Evolutionary conservation across 2,888 invertebrate species (phyloP).

Genomic region (Polyploca ridens): DNA sequence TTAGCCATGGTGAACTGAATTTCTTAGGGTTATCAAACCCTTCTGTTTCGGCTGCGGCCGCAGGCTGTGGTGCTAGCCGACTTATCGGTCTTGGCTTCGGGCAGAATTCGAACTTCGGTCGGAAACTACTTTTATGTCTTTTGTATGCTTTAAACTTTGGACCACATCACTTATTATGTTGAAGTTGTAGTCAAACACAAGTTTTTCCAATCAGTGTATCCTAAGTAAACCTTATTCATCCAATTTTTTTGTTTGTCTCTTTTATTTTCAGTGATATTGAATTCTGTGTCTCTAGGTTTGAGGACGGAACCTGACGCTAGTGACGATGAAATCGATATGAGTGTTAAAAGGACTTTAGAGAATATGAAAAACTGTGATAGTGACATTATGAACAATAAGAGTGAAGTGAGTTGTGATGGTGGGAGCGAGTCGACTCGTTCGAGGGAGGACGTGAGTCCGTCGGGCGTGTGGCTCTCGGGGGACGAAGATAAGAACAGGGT

Average conservation of each 20-base stretch:
- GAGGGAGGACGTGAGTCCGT: constrained; percentile 67
- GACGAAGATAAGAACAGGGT: constrained; percentile 77
- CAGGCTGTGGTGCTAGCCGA: too few species aligned
- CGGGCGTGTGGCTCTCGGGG: constrained; percentile 61
- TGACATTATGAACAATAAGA: constrained; percentile 78
- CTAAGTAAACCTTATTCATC: constrained; percentile 30
- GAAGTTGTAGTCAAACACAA: too few species aligned
- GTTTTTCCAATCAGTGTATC: neutral
- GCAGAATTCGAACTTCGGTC: too few species aligned
- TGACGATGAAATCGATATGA: constrained; percentile 80
- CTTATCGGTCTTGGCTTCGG: too few species aligned
- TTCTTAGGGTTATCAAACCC: too few species aligned
- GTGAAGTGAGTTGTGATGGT: constrained; percentile 67
- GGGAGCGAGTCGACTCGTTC: constrained; percentile 70
- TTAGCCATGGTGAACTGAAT: too few species aligned
- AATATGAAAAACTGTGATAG: constrained; percentile 81
- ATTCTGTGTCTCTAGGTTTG: constrained; percentile 83
- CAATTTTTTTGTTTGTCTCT: constrained; percentile 60
- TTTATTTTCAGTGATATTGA: constrained; percentile 83
- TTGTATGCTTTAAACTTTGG: too few species aligned
- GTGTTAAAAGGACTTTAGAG: constrained; percentile 81
- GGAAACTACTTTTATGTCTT: too few species aligned
- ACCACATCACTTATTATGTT: too few species aligned
- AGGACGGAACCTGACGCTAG: constrained; percentile 81
- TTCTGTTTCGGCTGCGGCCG: too few species aligned